A percentile compares a stretch with the other conserved stretches of the same genome.
Conservation (phyloP, 64 coral and sea anemone species). For the Montipora efflorescens region DNA sequence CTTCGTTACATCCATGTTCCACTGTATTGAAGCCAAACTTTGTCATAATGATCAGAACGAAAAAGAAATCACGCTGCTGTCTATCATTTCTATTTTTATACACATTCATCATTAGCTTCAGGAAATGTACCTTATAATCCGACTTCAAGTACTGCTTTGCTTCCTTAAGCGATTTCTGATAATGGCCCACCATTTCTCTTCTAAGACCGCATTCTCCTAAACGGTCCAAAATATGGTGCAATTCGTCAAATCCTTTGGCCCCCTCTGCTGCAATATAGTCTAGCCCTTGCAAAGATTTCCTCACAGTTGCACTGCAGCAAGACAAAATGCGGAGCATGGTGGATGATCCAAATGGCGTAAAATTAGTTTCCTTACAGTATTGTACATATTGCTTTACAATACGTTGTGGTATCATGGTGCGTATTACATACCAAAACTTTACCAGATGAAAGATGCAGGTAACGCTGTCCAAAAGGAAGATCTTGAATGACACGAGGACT, state of each 20-base stretch:
- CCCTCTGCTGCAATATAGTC: background rate
- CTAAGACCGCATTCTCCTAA: background rate
- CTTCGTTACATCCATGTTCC: too few relatives aligned
- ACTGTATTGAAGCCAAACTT: background rate
- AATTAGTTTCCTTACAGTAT: constrained; percentile 4
- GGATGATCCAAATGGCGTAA: background rate
- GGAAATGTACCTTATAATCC: background rate
- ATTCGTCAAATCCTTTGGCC: background rate
- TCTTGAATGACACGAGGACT: background rate
- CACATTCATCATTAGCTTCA: background rate
- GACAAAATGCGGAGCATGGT: constrained; percentile 11
- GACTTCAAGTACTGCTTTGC: background rate
- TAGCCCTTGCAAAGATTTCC: background rate
- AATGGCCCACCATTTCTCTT: background rate
- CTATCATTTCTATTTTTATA: background rate
- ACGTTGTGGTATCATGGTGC: constrained; percentile 5
- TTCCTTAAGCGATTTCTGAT: background rate
- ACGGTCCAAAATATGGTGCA: background rate
- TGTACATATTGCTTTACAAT: constrained; percentile 5
- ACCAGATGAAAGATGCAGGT: background rate
- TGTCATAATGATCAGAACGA: background rate
- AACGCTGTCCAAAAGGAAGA: background rate
- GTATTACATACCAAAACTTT: background rate
- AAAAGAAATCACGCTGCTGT: background rate
- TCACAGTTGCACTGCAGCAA: background rate